Conservation (phyloP, 2,888 invertebrate species). For the Chorisops tibialis region DNA sequence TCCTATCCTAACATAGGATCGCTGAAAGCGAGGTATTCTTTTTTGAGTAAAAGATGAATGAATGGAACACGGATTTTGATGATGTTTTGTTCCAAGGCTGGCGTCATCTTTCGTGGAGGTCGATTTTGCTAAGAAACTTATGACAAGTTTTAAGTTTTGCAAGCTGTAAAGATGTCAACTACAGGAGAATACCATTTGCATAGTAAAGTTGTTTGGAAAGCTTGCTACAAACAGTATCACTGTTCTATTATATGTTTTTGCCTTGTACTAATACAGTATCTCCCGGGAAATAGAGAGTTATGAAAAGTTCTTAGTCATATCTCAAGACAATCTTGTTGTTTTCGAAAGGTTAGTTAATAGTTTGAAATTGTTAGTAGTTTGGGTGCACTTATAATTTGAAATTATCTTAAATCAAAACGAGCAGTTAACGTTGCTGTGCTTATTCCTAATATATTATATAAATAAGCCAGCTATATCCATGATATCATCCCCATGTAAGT, state of each 20-base stretch:
- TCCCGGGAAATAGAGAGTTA: background rate
- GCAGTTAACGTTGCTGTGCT: no score
- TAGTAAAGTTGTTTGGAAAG: background rate
- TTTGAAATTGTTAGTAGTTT: no score
- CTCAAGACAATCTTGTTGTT: background rate
- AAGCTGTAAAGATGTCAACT: slow-evolving; percentile 2
- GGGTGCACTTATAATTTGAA: no score
- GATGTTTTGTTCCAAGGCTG: background rate
- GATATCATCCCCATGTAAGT: no score
- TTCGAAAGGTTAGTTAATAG: no score
- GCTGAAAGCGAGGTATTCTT: background rate
- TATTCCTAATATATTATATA: no score
- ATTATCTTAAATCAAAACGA: no score
- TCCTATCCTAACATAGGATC: slow-evolving; percentile 3
- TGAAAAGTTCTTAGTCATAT: background rate
- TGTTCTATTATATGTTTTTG: background rate
- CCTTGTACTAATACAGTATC: background rate
- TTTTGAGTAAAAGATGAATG: slow-evolving; percentile 4
- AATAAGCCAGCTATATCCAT: no score
- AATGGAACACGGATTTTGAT: slow-evolving; percentile 1
- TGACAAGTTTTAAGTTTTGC: background rate
- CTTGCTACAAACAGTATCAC: background rate
- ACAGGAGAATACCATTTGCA: slow-evolving; percentile 14
- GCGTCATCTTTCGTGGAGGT: background rate
- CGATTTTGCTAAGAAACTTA: background rate